Base-by-base conservation (phyloP, 2,888 invertebrate species). In the Lucinisca nassula region DNA sequence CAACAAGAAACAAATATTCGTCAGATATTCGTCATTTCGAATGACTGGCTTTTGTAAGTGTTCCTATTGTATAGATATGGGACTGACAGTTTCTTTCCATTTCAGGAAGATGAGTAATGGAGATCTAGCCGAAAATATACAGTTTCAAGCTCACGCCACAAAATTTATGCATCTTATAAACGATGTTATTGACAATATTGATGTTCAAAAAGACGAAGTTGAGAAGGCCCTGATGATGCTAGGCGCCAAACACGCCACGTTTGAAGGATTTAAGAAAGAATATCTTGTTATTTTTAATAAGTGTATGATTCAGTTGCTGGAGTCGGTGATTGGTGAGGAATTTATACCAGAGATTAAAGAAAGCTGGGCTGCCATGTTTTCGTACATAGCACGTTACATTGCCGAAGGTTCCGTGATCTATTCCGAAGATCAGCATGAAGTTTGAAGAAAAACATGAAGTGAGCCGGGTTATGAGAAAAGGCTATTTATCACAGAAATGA, bases 231-330 rank as follows among this genome's bases (percentile, higher is more conserved):
- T 95, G 58, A 82, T 95, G 79, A 87, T 93, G 81, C 88, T 95
- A 30, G 95, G 95, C 35, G 95, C 95, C n/a, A 90, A 92, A 73
- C 95, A 95, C 79, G 95, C 93, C 24, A 90, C 92, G 21, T 92
- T 94, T 27, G 88, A 92, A 0, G 93, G 93, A 8, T 94, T 94
- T 85, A 90, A 93, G 72, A 79, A 90, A 30, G 93, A 92, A 51
- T 94, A 94, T 87, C 95, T 95, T 75, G 75, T 85, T 8, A 86
- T 93, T 24, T 95, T 92, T 90, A 90, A 91, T 81, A 95, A 93
- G 80, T 93, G 93, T 75, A 84, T 94, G 83, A 75, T 94, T 72
- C 92, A 93, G 24, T 93, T 93, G 3, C 94, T 94, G 93, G 94
- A 95, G 82, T 85, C 87, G 32, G 93, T 93, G 24, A 93, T 95